A percentile compares a stretch with the other conserved stretches of the same genome.
Evolutionary conservation across 1,140 invertebrate genomes (phyloP).

Genomic region (Aphis gossypii): DNA sequence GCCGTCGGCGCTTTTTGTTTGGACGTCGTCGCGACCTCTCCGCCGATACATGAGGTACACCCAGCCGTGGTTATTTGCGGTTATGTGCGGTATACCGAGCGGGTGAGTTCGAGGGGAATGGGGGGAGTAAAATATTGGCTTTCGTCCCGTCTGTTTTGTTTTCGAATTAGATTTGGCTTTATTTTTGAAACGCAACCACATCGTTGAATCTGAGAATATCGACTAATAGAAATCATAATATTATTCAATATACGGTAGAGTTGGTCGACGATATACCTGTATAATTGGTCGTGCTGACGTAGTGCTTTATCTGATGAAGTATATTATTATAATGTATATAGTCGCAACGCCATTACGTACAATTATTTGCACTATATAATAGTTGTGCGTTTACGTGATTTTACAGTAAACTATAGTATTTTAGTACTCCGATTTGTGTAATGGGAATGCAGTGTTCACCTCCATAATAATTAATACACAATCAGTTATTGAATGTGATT

Average conservation of each 20-base stretch:
- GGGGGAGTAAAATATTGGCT: background rate
- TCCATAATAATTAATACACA: no score
- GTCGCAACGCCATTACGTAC: no score
- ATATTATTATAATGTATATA: no score
- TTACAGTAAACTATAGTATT: no score
- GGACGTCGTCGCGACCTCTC: background rate
- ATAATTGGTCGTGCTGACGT: background rate
- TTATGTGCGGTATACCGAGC: background rate
- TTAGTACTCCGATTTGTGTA: no score
- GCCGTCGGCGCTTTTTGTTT: background rate
- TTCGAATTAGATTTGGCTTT: slow-evolving; percentile 3
- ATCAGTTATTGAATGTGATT: no score
- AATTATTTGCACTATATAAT: no score
- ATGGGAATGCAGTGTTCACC: no score
- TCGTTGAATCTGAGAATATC: background rate
- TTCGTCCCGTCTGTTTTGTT: slow-evolving; percentile 6
- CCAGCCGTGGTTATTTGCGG: background rate
- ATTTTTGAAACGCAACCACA: background rate
- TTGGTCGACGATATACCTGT: background rate
- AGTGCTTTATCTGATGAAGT: background rate
- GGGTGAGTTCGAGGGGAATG: background rate
- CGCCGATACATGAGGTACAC: background rate
- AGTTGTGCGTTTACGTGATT: no score
- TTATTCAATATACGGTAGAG: background rate
- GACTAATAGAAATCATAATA: background rate